These are phyloP conservation scores for Cervus canadensis DNA, from an alignment of 2,113 vertebrate species.

Conservation along the genomic window DNA sequence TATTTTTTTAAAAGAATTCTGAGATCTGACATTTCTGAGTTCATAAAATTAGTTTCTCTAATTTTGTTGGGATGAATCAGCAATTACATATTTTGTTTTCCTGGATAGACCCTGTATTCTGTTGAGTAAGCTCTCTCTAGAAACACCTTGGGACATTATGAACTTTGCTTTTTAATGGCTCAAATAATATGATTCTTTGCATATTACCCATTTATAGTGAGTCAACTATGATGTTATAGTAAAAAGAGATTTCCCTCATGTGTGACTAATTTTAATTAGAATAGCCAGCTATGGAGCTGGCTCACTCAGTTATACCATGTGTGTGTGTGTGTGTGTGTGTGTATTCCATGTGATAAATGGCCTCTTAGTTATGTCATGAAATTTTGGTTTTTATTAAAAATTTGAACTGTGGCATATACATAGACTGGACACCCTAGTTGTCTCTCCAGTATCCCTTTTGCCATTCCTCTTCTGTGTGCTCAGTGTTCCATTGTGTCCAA, in stretches of 20 bases:
- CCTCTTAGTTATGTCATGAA: not conserved
- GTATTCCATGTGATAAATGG: not conserved
- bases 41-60: not conserved
- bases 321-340: too few species aligned
- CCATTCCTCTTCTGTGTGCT: not conserved
- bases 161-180: not conserved
- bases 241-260: not conserved
- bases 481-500: fast-evolving
- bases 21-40: not conserved
- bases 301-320: not conserved
- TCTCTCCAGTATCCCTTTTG: not conserved
- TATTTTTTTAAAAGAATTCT: not conserved
- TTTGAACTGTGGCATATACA: not conserved
- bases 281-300: not conserved
- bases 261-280: not conserved
- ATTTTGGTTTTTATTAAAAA: not conserved
- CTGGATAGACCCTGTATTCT: not conserved
- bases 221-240: not conserved
- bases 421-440: not conserved
- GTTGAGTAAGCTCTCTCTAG: not conserved
- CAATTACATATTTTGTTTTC: not conserved
- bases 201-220: not conserved
- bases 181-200: not conserved
- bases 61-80: not conserved
- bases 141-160: not conserved